A percentile compares a stretch with the other conserved stretches of the same genome.
Conservation (phyloP, 35 echinoderm and acorn worm genomes). For the Ptychodera flava region DNA sequence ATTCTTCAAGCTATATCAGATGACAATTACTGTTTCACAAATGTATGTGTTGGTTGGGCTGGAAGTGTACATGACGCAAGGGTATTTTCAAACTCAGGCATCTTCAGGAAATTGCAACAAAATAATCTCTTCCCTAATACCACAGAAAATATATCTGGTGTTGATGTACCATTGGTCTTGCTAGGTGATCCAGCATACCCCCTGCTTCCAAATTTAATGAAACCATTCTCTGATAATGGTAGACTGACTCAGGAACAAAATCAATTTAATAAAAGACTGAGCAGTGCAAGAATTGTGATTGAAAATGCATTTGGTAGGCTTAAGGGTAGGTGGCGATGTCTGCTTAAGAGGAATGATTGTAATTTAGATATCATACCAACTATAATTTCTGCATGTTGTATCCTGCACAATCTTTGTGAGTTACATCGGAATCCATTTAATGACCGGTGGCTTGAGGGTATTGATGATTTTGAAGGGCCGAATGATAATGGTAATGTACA, state of each 20-base stretch:
- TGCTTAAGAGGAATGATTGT: constrained; percentile 12
- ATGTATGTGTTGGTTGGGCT: constrained; percentile 39
- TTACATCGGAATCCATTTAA: neutral
- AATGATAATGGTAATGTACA: too few species aligned
- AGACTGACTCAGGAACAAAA: neutral
- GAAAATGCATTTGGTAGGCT: constrained; percentile 29
- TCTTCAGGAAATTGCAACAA: too few species aligned
- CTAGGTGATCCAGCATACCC: constrained; percentile 32
- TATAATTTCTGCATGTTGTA: constrained; percentile 4
- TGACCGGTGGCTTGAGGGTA: too few species aligned
- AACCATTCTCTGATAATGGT: neutral
- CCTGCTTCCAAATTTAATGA: constrained; percentile 14
- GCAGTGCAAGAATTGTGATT: constrained; percentile 12
- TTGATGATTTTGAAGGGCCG: too few species aligned
- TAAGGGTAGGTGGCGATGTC: constrained; percentile 13
- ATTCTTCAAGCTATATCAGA: constrained; percentile 23
- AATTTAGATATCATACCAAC: neutral
- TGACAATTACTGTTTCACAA: constrained; percentile 26
- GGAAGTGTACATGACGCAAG: constrained; percentile 39
- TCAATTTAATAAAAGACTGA: constrained; percentile 15
- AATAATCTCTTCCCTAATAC: too few species aligned
- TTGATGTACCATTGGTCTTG: neutral
- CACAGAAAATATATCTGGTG: neutral
- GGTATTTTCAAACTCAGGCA: constrained; percentile 30
- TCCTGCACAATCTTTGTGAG: constrained; percentile 26